Conservation (phyloP, 2,113 vertebrate species). For the Oryzias celebensis region DNA sequence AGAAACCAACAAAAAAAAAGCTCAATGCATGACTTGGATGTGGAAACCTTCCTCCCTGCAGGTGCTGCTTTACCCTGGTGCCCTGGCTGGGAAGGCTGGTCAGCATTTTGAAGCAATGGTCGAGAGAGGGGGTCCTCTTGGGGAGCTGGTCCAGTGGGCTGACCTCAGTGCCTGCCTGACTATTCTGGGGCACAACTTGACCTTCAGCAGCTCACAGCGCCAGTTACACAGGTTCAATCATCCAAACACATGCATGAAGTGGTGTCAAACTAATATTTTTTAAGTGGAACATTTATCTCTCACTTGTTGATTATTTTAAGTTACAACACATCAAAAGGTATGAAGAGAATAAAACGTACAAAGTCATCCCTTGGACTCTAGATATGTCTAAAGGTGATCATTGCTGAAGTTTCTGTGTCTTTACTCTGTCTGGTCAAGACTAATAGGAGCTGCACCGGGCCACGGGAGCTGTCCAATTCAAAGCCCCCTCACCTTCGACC, state of each 20-base stretch:
- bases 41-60: constrained; percentile 13
- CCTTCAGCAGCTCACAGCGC: constrained; percentile 60
- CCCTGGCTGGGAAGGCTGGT: constrained; percentile 62
- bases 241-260: not conserved
- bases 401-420: constrained; percentile 7
- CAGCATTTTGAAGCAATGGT: constrained; percentile 68
- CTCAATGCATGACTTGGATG: not conserved
- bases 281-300: not conserved
- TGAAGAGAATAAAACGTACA: not conserved
- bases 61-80: constrained; percentile 74
- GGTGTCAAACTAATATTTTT: not conserved
- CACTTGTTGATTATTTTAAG: not conserved
- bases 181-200: constrained; percentile 71
- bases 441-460: constrained; percentile 74
- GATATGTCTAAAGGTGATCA: not conserved
- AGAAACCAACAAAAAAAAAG: not conserved
- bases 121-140: constrained; percentile 71
- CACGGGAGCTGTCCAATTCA: constrained; percentile 73
- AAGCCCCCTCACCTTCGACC: constrained; percentile 71
- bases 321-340: not conserved
- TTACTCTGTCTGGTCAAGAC: constrained; percentile 46
- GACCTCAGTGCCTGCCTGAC: constrained; percentile 70
- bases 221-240: constrained; percentile 63
- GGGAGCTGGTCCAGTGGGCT: constrained; percentile 78
- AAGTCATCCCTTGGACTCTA: not conserved